phyloP scores from a whole-genome alignment of 2,113 vertebrate species.

The Podarcis raffonei region DNA sequence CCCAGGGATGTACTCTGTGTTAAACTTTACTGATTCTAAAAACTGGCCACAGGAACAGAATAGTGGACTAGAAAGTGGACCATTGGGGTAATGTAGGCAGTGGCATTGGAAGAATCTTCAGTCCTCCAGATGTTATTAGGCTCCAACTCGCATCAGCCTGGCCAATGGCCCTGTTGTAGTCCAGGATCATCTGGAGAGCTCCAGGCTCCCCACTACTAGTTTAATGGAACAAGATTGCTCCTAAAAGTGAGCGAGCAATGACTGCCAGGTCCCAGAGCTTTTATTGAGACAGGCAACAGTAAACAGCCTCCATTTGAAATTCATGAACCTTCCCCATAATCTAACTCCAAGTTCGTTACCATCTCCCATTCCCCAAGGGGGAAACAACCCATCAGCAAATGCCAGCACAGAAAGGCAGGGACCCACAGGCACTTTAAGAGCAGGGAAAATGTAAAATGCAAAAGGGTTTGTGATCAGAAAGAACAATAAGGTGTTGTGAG shows the following conservation, averaged over 20 bases:
- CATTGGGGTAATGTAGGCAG: background rate
- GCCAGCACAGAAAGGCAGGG: background rate
- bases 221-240: background rate
- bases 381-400: background rate
- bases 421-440: background rate
- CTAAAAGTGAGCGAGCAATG: background rate
- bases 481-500: background rate
- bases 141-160: background rate
- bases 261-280: background rate
- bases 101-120: background rate
- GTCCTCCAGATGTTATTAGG: background rate
- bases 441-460: background rate
- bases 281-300: constrained; percentile 1
- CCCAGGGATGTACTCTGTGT: background rate
- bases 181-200: background rate
- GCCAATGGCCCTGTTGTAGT: background rate
- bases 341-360: background rate
- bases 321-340: background rate
- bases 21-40: background rate
- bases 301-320: constrained; percentile 1
- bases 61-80: background rate
- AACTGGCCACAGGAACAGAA: background rate
- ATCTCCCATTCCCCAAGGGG: background rate
- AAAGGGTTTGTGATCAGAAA: constrained; percentile 1
- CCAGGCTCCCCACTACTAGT: background rate